Conservation (phyloP, 2,113 vertebrate genomes). For the Bos indicus region DNA sequence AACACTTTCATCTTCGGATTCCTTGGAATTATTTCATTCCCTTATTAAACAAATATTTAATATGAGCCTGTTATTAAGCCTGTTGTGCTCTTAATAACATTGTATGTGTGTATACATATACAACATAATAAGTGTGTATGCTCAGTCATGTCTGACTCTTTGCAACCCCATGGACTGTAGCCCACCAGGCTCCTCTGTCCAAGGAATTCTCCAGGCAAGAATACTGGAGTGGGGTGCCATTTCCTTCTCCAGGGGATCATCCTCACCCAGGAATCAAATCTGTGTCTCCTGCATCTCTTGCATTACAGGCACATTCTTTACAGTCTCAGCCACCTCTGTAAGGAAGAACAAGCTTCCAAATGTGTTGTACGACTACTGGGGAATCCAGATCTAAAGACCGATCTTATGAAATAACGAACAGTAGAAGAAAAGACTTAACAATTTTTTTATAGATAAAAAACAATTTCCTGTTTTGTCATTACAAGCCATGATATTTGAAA, state of each 20-base stretch:
- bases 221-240: not conserved
- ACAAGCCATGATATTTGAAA: slow-evolving; percentile 3
- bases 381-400: not conserved
- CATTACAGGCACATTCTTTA: not conserved
- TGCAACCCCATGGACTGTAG: not conserved
- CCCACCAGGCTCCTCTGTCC: not conserved
- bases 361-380: not conserved
- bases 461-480: slow-evolving; percentile 53
- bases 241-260: not conserved
- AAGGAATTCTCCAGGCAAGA: not conserved
- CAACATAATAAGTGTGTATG: not conserved
- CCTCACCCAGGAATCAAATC: not conserved
- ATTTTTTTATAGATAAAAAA: slow-evolving; percentile 37
- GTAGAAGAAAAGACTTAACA: slow-evolving; percentile 13
- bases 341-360: not conserved
- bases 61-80: not conserved
- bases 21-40: not conserved
- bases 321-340: not conserved
- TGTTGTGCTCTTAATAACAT: not conserved
- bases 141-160: not conserved
- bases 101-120: not conserved
- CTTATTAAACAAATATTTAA: not conserved
- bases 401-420: not conserved
- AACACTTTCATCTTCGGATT: not conserved
- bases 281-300: not conserved